phyloP scores from a whole-genome alignment of 2,113 vertebrate species.

The Miniopterus natalensis region DNA sequence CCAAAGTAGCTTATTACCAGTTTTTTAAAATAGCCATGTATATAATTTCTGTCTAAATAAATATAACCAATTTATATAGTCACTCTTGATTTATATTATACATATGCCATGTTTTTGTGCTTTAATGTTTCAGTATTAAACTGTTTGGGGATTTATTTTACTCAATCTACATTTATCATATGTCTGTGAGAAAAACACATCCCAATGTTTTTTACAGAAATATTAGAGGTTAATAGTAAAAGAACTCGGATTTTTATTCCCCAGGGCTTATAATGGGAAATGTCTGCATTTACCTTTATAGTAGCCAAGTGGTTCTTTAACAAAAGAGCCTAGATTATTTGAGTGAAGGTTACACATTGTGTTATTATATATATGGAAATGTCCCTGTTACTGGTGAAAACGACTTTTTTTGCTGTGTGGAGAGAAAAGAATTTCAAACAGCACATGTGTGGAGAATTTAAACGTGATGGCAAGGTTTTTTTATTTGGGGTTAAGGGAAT shows the following conservation, averaged over 20 bases:
- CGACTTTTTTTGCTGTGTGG: neutral
- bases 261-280: neutral
- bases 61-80: neutral
- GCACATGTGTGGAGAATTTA: neutral
- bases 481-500: neutral
- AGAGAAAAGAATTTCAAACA: neutral
- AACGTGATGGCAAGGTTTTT: neutral
- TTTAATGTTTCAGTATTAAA: conserved; percentile 20
- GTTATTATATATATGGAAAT: neutral
- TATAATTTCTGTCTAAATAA: neutral
- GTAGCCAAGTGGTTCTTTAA: conserved; percentile 1
- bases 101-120: neutral
- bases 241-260: conserved; percentile 12
- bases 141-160: neutral
- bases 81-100: neutral
- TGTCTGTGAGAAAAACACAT: conserved; percentile 3
- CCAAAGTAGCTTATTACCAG: neutral
- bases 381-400: neutral
- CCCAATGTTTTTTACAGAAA: conserved; percentile 6
- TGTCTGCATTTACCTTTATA: neutral
- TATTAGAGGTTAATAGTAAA: conserved; percentile 52
- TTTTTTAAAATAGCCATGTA: neutral
- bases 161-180: neutral
- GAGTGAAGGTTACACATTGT: neutral
- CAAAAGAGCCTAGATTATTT: neutral